Percentiles rank a stretch among this genome's conserved stretches.
Conservation (phyloP, 2,113 vertebrate genomes). For the Dendropsophus ebraccatus region DNA sequence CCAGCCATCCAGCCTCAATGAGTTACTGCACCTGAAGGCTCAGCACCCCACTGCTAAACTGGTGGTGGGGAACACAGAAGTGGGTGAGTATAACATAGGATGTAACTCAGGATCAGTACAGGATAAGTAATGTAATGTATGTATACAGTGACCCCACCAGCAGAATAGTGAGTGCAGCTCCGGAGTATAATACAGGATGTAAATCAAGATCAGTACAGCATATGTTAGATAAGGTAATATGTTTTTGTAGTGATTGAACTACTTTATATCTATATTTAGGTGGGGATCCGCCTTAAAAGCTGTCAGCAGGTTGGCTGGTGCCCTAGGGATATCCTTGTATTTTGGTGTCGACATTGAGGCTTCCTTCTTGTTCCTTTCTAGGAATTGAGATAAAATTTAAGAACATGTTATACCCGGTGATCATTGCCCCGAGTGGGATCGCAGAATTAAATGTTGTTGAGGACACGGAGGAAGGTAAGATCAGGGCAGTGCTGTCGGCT, state of each 20-base stretch:
- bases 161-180: too few species aligned
- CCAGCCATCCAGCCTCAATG: slow-evolving; percentile 79
- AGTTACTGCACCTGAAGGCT: slow-evolving; percentile 84
- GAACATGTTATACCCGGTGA: slow-evolving; percentile 87
- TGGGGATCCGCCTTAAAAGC: too few species aligned
- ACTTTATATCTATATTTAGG: too few species aligned
- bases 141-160: too few species aligned
- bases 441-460: slow-evolving; percentile 82
- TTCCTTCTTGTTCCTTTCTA: slow-evolving; percentile 60
- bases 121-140: too few species aligned
- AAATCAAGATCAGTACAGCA: too few species aligned
- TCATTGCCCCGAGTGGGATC: slow-evolving; percentile 86
- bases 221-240: too few species aligned
- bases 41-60: slow-evolving; percentile 81
- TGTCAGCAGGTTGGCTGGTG: too few species aligned
- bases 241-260: too few species aligned
- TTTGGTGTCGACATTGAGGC: not conserved
- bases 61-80: slow-evolving; percentile 96
- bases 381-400: slow-evolving; percentile 95
- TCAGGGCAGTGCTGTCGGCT: not conserved
- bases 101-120: too few species aligned
- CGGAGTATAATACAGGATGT: too few species aligned
- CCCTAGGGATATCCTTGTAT: not conserved
- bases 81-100: slow-evolving; percentile 75
- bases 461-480: slow-evolving; percentile 79